Percentiles rank a stretch among this genome's conserved stretches.
Conservation (phyloP, 2,888 invertebrate genomes). For the Chironomus tentans region DNA sequence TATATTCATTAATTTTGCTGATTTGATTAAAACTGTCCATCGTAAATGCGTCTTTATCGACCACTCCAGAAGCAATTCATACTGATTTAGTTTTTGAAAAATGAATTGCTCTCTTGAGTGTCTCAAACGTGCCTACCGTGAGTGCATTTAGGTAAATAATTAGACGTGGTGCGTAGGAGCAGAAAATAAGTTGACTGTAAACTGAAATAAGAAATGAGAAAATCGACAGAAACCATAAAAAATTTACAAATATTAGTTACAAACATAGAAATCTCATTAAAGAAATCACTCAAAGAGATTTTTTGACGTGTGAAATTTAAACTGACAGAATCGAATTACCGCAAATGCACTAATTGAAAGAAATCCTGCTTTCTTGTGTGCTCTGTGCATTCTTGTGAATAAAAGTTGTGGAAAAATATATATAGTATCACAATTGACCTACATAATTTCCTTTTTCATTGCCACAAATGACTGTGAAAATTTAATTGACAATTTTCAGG, state of each 20-base stretch:
- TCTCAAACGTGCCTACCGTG: background rate
- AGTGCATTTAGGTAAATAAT: background rate
- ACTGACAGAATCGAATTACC: background rate
- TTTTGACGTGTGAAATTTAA: background rate
- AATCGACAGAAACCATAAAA: background rate
- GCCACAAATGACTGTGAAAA: constrained; percentile 1
- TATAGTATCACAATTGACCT: background rate
- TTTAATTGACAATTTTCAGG: background rate
- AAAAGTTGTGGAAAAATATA: no score
- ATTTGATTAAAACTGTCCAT: no score
- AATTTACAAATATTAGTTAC: background rate
- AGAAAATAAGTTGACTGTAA: background rate
- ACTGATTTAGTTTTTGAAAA: no score
- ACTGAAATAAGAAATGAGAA: background rate
- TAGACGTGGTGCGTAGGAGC: no score
- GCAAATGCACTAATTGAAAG: background rate
- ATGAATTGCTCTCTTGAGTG: background rate
- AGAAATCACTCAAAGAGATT: background rate
- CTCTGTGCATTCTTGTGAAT: background rate
- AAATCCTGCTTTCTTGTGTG: background rate
- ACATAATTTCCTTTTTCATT: background rate
- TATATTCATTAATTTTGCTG: no score
- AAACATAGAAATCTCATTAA: background rate
- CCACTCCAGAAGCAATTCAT: no score
- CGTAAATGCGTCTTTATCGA: no score